Evolutionary conservation across 2,888 invertebrate species (phyloP).

Genomic region (Hyppa rectilinea): DNA sequence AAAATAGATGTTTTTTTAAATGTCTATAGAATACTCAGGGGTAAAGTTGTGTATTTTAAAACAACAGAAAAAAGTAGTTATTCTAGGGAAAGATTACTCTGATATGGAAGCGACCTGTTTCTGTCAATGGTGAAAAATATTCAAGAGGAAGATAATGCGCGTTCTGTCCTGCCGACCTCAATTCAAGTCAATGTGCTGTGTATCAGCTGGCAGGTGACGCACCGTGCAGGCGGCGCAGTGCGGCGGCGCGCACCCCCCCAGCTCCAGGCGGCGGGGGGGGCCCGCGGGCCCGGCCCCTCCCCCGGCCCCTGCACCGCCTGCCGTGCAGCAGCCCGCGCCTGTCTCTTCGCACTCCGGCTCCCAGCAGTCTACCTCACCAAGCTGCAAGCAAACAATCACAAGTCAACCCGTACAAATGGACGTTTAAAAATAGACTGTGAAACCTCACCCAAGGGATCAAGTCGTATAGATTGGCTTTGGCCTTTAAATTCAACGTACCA

Average conservation of each 20-base stretch:
- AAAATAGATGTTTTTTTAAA: background rate
- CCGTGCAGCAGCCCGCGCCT: conserved; percentile 92
- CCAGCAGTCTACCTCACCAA: conserved; percentile 97
- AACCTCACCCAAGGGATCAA: background rate
- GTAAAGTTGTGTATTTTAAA: background rate
- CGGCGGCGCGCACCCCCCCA: conserved; percentile 93
- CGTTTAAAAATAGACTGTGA: background rate
- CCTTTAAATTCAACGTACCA: background rate
- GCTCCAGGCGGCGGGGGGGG: conserved; percentile 90
- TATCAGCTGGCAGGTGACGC: conserved; percentile 60
- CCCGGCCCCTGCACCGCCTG: conserved; percentile 86
- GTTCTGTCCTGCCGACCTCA: conserved; percentile 30
- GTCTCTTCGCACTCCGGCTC: conserved; percentile 96
- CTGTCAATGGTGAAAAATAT: background rate
- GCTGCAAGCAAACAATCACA: conserved; percentile 83
- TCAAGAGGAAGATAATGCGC: background rate
- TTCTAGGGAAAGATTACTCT: background rate
- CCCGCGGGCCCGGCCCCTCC: conserved; percentile 80
- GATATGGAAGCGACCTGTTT: background rate
- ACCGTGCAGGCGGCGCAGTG: conserved; percentile 92
- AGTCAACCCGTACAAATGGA: conserved; percentile 5
- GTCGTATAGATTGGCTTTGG: too few species aligned
- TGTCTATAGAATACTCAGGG: too few species aligned
- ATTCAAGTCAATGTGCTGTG: background rate
- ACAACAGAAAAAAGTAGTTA: too few species aligned